Conservation (phyloP, 2,113 vertebrate genomes). For the Platichthys flesus region DNA sequence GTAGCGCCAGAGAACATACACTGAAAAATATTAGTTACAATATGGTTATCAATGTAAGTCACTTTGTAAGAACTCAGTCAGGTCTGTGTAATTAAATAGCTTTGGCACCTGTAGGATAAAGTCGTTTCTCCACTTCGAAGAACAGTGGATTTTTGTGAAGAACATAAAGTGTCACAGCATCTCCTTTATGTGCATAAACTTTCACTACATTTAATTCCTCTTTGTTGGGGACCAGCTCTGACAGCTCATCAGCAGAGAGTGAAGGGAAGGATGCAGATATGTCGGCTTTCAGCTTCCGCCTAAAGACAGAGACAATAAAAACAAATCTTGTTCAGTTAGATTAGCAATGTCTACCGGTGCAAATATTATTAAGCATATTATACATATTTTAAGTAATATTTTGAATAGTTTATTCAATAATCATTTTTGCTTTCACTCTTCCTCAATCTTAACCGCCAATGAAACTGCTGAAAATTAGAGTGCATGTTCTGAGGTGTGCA, state of each 20-base stretch:
- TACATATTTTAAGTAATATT: too few species aligned
- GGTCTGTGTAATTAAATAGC: neutral
- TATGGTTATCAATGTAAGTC: neutral
- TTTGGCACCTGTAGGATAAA: constrained; percentile 92
- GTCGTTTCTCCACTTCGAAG: constrained; percentile 89
- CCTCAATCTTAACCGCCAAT: too few species aligned
- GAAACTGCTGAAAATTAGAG: too few species aligned
- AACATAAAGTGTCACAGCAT: constrained; percentile 87
- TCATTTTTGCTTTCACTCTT: too few species aligned
- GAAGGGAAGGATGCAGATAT: constrained; percentile 85
- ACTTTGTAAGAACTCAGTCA: neutral
- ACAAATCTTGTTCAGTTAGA: neutral
- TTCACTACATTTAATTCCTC: constrained; percentile 92
- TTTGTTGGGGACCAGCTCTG: constrained; percentile 91
- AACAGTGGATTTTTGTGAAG: constrained; percentile 90
- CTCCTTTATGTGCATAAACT: constrained; percentile 90
- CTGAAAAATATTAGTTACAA: constrained; percentile 71
- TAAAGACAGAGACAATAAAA: constrained; percentile 44
- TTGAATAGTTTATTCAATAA: too few species aligned
- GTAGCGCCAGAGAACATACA: constrained; percentile 90
- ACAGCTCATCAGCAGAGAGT: constrained; percentile 84
- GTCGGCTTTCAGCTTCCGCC: constrained; percentile 91
- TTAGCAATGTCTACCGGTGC: too few species aligned
- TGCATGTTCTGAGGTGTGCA: too few species aligned
- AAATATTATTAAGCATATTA: too few species aligned